These are phyloP conservation scores for Microctonus hyperodae DNA, from an alignment of 2,888 invertebrate species.

Conservation along the genomic window DNA sequence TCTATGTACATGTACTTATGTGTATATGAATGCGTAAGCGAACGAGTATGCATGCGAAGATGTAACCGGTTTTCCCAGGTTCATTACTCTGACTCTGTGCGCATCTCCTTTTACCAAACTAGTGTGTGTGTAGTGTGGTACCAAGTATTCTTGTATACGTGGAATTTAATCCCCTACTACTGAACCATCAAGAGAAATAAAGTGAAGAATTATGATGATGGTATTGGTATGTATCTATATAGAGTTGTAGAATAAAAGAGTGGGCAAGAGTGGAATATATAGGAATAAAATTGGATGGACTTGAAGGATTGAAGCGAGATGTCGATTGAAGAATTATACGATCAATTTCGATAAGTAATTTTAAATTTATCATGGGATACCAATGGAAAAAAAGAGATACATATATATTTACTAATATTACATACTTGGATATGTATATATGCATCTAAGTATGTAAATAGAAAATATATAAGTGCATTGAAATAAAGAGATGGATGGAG, in stretches of 20 bases:
- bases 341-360: not conserved
- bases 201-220: not conserved
- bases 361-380: not conserved
- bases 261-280: not conserved
- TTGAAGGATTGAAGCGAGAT: not conserved
- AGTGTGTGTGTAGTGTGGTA: conserved; percentile 41
- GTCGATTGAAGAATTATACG: not conserved
- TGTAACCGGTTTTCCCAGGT: conserved; percentile 62
- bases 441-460: too few species aligned
- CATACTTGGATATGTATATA: too few species aligned
- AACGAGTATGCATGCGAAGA: conserved; percentile 49
- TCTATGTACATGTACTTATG: conserved; percentile 38
- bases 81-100: conserved; percentile 58
- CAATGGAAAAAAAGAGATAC: not conserved
- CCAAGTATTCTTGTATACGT: conserved; percentile 4
- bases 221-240: not conserved
- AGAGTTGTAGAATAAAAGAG: not conserved
- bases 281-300: not conserved
- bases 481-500: too few species aligned
- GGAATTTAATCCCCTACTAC: conserved; percentile 17
- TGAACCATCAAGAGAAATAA: not conserved
- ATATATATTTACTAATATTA: too few species aligned
- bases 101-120: conserved; percentile 60
- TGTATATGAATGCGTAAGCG: conserved; percentile 24
- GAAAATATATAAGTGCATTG: too few species aligned